Evolutionary conservation across 2,888 invertebrate species (phyloP).

Genomic region (Drosophila leonis): DNA sequence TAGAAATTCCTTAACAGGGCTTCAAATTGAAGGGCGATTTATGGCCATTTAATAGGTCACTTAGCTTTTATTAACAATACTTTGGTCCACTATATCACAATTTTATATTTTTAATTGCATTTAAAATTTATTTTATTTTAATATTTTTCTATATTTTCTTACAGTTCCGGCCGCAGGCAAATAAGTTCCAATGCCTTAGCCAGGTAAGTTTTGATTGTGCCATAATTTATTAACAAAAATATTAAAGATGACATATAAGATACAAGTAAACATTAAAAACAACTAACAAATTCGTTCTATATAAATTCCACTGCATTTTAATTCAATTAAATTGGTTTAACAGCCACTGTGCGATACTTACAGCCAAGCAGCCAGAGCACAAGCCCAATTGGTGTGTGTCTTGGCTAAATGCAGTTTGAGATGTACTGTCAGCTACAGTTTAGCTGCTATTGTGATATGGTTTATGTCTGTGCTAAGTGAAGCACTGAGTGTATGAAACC

Average conservation of each 20-base stretch:
- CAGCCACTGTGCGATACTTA: conserved; percentile 14
- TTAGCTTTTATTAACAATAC: not conserved
- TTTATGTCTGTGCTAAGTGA: conserved; percentile 20
- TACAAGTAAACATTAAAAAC: not conserved
- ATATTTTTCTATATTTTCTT: conserved; percentile 81
- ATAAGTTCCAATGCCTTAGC: conserved; percentile 94
- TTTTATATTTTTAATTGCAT: not conserved
- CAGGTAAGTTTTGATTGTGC: conserved; percentile 87
- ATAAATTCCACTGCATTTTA: not conserved
- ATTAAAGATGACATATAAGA: not conserved
- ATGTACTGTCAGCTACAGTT: conserved; percentile 26
- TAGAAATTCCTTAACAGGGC: conserved; percentile 34
- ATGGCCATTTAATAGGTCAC: not conserved
- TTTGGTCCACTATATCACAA: not conserved
- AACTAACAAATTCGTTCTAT: not conserved
- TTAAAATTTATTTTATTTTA: not conserved
- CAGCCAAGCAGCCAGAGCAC: conserved; percentile 13
- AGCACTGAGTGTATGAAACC: not conserved
- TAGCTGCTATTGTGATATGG: not conserved
- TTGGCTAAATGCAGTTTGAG: conserved; percentile 44
- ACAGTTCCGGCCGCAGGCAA: conserved; percentile 92
- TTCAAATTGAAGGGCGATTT: conserved; percentile 23
- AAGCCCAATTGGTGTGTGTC: conserved; percentile 27
- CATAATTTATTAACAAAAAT: not conserved
- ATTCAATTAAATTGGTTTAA: conserved; percentile 12